phyloP scores from a whole-genome alignment of 2,888 invertebrate genomes.

The Himalopsyche kuldschensis region DNA sequence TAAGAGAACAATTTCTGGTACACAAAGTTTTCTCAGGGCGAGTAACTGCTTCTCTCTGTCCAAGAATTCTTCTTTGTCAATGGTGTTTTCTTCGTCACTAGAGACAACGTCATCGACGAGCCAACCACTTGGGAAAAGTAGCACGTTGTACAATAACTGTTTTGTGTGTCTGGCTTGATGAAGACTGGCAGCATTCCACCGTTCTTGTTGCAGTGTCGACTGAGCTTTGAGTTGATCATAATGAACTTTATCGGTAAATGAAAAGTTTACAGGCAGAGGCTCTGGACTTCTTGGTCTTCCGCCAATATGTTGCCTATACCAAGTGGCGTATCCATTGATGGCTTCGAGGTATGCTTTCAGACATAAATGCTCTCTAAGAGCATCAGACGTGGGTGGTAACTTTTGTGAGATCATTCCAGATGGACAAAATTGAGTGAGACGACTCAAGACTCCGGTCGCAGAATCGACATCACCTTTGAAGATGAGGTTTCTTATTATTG shows the following conservation, averaged over 20 bases:
- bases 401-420: slow-evolving; percentile 46
- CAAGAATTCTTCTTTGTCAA: slow-evolving; percentile 51
- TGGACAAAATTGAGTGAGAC: slow-evolving; percentile 51
- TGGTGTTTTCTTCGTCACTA: slow-evolving; percentile 53
- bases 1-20: slow-evolving; percentile 81
- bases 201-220: slow-evolving; percentile 74
- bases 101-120: slow-evolving; percentile 69
- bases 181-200: slow-evolving; percentile 71
- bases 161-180: slow-evolving; percentile 77
- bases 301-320: slow-evolving; percentile 83
- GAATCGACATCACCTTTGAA: slow-evolving; percentile 81
- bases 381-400: slow-evolving; percentile 52
- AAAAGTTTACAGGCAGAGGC: slow-evolving; percentile 60
- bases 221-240: slow-evolving; percentile 82
- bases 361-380: slow-evolving; percentile 82
- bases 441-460: slow-evolving; percentile 70
- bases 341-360: slow-evolving; percentile 86
- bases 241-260: slow-evolving; percentile 86
- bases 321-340: slow-evolving; percentile 84
- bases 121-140: slow-evolving; percentile 92
- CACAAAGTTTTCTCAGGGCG: slow-evolving; percentile 75
- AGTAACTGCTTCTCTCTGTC: slow-evolving; percentile 71
- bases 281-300: slow-evolving; percentile 75
- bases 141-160: slow-evolving; percentile 79
- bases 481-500: slow-evolving; percentile 82